A percentile compares a stretch with the other conserved stretches of the same genome.
phyloP scores from a whole-genome alignment of 2,113 vertebrate genomes.

The Gobius niger region DNA sequence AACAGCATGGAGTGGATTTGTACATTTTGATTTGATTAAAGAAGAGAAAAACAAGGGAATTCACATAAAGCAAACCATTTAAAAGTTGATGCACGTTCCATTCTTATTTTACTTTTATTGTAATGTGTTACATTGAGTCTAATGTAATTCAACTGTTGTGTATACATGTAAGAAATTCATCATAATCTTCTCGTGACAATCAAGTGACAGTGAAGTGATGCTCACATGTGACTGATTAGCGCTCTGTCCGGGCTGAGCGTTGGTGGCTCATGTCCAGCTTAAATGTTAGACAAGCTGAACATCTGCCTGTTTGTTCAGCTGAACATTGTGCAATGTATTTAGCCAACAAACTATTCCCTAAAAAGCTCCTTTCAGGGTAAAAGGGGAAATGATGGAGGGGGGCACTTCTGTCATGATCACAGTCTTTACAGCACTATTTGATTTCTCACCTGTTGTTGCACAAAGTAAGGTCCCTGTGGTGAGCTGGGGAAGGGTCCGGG shows the following conservation, averaged over 20 bases:
- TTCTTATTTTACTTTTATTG: too few relatives aligned
- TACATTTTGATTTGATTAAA: too few relatives aligned
- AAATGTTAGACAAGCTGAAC: neutral
- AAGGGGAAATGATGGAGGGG: neutral
- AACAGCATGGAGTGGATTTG: too few relatives aligned
- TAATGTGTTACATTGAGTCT: too few relatives aligned
- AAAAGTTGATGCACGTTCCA: too few relatives aligned
- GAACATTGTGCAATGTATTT: neutral
- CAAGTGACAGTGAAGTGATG: neutral
- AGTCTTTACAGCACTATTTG: too few relatives aligned
- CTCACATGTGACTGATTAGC: neutral
- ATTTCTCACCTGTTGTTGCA: conserved; percentile 85
- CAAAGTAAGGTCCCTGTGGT: conserved; percentile 89
- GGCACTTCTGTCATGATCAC: neutral
- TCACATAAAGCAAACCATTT: too few relatives aligned
- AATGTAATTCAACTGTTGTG: too few relatives aligned
- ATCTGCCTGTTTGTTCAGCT: conserved; percentile 1
- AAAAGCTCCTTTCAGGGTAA: neutral
- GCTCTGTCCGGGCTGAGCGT: neutral
- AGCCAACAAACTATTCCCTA: neutral
- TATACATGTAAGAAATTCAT: too few relatives aligned
- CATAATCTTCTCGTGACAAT: neutral
- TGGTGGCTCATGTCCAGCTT: conserved; percentile 4
- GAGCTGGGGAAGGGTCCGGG: conserved; percentile 88
- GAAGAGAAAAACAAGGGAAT: too few relatives aligned